phyloP scores from a whole-genome alignment of 2,888 invertebrate species.

The Drosophila kuntzei region DNA sequence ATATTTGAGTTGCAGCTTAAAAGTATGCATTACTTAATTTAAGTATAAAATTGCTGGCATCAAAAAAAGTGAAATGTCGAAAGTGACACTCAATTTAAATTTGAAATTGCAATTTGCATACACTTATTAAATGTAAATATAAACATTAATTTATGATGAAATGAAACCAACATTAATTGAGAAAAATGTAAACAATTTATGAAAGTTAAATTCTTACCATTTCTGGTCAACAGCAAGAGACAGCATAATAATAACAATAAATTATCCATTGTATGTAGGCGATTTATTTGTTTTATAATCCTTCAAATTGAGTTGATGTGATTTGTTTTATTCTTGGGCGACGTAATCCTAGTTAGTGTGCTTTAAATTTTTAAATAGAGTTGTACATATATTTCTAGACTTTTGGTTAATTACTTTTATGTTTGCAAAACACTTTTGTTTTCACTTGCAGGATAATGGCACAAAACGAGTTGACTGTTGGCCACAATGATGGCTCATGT shows the following conservation, averaged over 20 bases:
- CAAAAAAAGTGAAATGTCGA: background rate
- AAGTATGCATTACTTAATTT: constrained; percentile 5
- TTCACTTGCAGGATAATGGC: constrained; percentile 61
- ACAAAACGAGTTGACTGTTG: constrained; percentile 34
- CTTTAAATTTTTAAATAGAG: constrained; percentile 49
- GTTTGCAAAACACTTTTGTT: constrained; percentile 15
- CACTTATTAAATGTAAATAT: background rate
- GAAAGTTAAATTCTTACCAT: constrained; percentile 63
- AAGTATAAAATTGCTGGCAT: background rate
- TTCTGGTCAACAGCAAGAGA: constrained; percentile 63
- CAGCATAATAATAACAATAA: constrained; percentile 68
- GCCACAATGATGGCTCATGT: constrained; percentile 59
- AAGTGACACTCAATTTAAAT: background rate
- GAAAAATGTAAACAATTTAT: background rate
- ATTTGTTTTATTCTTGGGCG: constrained; percentile 24
- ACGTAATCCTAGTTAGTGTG: constrained; percentile 52
- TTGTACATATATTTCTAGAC: constrained; percentile 23
- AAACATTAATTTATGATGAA: background rate
- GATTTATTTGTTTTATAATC: constrained; percentile 21
- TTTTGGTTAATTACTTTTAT: constrained; percentile 43
- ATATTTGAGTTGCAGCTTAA: background rate
- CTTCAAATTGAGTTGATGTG: constrained; percentile 27
- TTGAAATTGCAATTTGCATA: background rate
- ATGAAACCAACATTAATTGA: background rate
- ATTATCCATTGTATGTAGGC: constrained; percentile 72